These are phyloP conservation scores for Tragelaphus strepsiceros DNA, from an alignment of 2,113 vertebrate species.

Conservation along the genomic window DNA sequence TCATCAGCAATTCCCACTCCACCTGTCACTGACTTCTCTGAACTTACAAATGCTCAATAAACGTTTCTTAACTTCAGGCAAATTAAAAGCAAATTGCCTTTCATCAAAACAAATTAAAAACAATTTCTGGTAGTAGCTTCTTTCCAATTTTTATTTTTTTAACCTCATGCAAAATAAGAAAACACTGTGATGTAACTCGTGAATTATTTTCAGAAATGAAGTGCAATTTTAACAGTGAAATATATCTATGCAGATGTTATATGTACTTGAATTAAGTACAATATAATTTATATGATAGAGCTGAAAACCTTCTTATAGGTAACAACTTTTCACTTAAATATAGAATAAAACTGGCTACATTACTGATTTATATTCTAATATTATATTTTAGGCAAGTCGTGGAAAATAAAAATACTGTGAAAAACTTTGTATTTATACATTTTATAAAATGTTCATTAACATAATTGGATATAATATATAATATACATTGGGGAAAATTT, in stretches of 20 bases:
- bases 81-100: not conserved
- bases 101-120: constrained; percentile 15
- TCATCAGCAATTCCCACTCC: not conserved
- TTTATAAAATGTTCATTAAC: not conserved
- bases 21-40: not conserved
- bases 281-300: not conserved
- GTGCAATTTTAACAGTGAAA: not conserved
- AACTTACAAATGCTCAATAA: not conserved
- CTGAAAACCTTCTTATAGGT: not conserved
- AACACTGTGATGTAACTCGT: not conserved
- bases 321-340: no score
- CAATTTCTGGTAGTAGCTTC: not conserved
- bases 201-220: not conserved
- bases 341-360: not conserved
- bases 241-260: not conserved
- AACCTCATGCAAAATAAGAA: not conserved
- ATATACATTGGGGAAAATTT: not conserved
- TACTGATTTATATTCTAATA: not conserved
- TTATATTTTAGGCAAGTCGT: not conserved
- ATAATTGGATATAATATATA: not conserved
- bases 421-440: not conserved
- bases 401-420: not conserved
- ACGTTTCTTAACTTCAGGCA: not conserved
- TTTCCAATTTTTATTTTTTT: constrained; percentile 1
- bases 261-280: not conserved